Evolutionary conservation across 2,888 invertebrate genomes (phyloP).

Genomic region (Drosophila greeni): DNA sequence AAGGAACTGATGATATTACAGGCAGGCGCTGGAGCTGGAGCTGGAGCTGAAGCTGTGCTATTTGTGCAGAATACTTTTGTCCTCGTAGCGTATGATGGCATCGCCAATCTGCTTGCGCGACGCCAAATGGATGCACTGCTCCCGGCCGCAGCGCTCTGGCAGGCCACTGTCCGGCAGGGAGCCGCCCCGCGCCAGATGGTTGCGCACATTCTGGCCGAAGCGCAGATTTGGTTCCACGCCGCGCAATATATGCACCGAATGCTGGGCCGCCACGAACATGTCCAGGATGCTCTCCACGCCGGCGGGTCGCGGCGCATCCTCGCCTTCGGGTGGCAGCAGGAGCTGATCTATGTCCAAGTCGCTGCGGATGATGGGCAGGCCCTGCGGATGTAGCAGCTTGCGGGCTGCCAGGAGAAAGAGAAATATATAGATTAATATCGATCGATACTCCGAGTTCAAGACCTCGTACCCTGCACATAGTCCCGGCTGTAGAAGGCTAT

Average conservation of each 20-base stretch:
- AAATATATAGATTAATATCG: not conserved
- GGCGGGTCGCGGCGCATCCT: constrained; percentile 16
- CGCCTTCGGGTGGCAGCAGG: constrained; percentile 55
- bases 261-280: constrained; percentile 84
- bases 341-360: constrained; percentile 84
- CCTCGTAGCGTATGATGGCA: constrained; percentile 78
- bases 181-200: constrained; percentile 64
- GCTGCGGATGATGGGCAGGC: constrained; percentile 82
- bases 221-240: constrained; percentile 89
- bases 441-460: too few relatives aligned
- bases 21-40: constrained; percentile 26
- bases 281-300: constrained; percentile 81
- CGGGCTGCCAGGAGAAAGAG: constrained; percentile 80
- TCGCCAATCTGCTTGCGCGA: constrained; percentile 80
- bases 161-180: constrained; percentile 49
- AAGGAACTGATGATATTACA: constrained; percentile 62
- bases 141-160: constrained; percentile 53
- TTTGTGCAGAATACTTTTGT: constrained; percentile 76
- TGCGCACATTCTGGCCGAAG: constrained; percentile 80
- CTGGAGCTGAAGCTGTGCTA: constrained; percentile 45
- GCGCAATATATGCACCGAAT: constrained; percentile 85
- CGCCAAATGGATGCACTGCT: constrained; percentile 80
- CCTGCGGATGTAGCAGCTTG: constrained; percentile 80
- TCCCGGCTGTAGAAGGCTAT: constrained; percentile 91
- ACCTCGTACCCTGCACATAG: constrained; percentile 86